Conservation (phyloP, 2,113 vertebrate species). For the Lagopus muta region DNA sequence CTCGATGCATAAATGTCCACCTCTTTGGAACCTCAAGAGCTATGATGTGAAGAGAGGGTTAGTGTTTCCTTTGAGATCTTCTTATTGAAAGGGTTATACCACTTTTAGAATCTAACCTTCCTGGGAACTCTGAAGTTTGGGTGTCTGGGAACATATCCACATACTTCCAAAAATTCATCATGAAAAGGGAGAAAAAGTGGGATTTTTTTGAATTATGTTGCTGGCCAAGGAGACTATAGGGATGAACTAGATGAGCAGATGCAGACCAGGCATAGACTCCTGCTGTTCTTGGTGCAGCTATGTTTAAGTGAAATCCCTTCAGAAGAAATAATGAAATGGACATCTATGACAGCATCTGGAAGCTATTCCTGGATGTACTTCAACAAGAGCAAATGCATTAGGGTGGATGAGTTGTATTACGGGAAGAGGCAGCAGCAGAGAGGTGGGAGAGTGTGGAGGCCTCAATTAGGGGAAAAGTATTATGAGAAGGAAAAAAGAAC, state of each 20-base stretch:
- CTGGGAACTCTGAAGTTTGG: neutral
- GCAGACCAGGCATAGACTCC: slow-evolving; percentile 12
- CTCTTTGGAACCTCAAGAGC: neutral
- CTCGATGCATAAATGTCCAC: neutral
- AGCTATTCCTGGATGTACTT: slow-evolving; percentile 59
- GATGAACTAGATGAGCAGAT: slow-evolving; percentile 33
- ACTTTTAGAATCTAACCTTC: neutral
- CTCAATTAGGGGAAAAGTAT: slow-evolving; percentile 17
- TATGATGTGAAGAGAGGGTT: neutral
- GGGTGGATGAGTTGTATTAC: neutral
- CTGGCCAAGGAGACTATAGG: neutral
- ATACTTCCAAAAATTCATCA: neutral
- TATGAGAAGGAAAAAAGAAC: neutral
- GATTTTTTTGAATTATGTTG: neutral
- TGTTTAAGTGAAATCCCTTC: slow-evolving; percentile 44
- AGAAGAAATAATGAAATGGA: slow-evolving; percentile 56
- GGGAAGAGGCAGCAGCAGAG: neutral
- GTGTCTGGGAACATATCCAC: neutral
- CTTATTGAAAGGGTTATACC: neutral
- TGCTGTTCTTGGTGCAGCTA: slow-evolving; percentile 30
- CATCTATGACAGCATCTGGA: slow-evolving; percentile 64
- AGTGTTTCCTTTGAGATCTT: neutral
- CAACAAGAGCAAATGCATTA: slow-evolving; percentile 35
- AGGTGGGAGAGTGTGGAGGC: slow-evolving; percentile 28
- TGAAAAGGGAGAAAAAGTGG: neutral